Base-by-base conservation (phyloP, 1,140 invertebrate species). In the Drosophila rhopaloa region DNA sequence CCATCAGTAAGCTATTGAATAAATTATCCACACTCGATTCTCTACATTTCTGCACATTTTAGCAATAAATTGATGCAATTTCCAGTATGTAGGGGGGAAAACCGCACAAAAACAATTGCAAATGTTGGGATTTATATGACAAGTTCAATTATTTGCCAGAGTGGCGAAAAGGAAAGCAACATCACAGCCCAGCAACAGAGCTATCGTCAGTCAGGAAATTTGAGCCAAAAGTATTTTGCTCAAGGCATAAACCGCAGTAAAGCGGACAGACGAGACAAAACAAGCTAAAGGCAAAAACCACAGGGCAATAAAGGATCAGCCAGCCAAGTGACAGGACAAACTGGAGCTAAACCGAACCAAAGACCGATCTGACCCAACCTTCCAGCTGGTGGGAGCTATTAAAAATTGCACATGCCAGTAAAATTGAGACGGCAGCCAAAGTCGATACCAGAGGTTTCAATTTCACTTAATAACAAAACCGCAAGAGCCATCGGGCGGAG, bases 321-420 rank as follows among this genome's bases (percentile, higher is more conserved):
- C 55, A 61, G 65, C 53, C 60, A 43, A 63, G 38, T 57, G 57
- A 54, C 62, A 62, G 48, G 50, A 59, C 65, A 44, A 78, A 63
- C 43, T 27, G 35, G 19, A 48, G 54, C 71, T 58, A 57, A 75
- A 55, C 53, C 41, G 16, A 76, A 40, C 43, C 13, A 10, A 46
- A 29, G 32, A 7, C 58, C n/a, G 14, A 59, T 27, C 59, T 58
- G 51, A 19, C 50, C 51, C 43, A 43, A 47, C 27, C 38, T 14
- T 48, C 13, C 27, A n/a, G 37, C 40, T 54, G 53, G 50, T 27
- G 37, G 29, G 40, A 54, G 70, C 84, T 89, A 86, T 86, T 88
- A 89, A 89, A 89, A 89, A 89, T 63, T 80, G 84, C 80, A 89
- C 79, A 86, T 88, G 76, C 76, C 83, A 85, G 67, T 41, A 54